These are phyloP conservation scores for Jaculus jaculus DNA, from an alignment of 2,113 vertebrate genomes.

Conservation along the genomic window DNA sequence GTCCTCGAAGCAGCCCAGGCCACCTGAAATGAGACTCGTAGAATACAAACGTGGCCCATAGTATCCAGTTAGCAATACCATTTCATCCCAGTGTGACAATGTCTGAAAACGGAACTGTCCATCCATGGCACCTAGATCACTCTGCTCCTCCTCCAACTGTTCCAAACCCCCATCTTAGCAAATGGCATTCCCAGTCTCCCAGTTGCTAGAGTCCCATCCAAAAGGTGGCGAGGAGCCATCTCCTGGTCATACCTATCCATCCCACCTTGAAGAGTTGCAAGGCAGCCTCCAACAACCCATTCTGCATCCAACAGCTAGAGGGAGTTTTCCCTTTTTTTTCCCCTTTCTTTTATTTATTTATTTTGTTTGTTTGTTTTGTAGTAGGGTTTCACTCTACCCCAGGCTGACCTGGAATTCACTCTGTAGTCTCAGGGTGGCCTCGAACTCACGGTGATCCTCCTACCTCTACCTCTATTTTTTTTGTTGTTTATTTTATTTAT, in stretches of 20 bases:
- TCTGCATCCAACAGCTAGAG: neutral
- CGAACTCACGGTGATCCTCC: no score
- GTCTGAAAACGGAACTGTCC: neutral
- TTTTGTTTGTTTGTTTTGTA: no score
- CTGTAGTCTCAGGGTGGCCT: no score
- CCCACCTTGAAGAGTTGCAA: neutral
- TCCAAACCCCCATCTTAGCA: neutral
- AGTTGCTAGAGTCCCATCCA: neutral
- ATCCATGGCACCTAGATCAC: neutral
- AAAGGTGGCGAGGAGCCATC: neutral
- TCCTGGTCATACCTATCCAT: neutral
- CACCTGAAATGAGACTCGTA: neutral
- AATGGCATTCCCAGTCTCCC: neutral
- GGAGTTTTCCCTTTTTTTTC: neutral
- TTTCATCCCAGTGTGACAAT: slow-evolving; percentile 11
- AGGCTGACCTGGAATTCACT: no score
- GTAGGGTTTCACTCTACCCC: no score
- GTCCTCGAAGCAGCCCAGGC: neutral
- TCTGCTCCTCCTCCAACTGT: neutral
- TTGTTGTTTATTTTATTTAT: no score
- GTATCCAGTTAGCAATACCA: neutral
- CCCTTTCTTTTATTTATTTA: no score
- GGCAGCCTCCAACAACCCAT: neutral
- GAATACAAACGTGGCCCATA: neutral
- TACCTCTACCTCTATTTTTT: no score